A percentile compares a stretch with the other conserved stretches of the same genome.
These are phyloP conservation scores for Notoglanidium macrostoma DNA, from an alignment of 2,797 vertebrate genomes.

Conservation along the genomic window DNA sequence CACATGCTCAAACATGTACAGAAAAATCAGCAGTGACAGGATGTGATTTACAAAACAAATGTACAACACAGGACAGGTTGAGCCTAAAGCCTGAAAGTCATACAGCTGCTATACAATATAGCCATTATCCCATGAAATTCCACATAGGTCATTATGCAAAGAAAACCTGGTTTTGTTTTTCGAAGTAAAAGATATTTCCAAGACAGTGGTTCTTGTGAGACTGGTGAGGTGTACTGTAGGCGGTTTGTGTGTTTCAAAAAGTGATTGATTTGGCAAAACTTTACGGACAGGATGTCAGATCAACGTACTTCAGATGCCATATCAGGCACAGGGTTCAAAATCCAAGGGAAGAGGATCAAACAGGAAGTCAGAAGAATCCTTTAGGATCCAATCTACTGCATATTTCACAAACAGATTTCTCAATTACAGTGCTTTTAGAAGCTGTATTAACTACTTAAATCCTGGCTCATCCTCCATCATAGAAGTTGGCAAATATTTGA, in stretches of 20 bases:
- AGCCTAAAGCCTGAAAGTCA: not conserved
- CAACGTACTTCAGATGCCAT: not conserved
- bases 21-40: constrained; percentile 1
- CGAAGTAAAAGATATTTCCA: not conserved
- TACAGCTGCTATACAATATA: not conserved
- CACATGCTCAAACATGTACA: constrained; percentile 19
- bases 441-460: not conserved
- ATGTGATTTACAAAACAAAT: constrained; percentile 15
- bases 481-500: not conserved
- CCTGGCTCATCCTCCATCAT: too few species aligned
- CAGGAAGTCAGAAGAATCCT: not conserved
- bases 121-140: not conserved
- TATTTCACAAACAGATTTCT: not conserved
- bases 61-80: not conserved
- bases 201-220: not conserved
- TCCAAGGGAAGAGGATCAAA: not conserved
- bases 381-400: not conserved
- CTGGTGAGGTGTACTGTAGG: not conserved
- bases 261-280: not conserved
- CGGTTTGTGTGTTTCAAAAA: not conserved
- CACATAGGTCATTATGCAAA: not conserved
- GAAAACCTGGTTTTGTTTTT: not conserved
- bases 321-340: not conserved
- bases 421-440: not conserved
- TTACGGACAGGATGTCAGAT: not conserved